phyloP scores from a whole-genome alignment of 2,888 invertebrate genomes.

The Oegoconia quadripuncta region DNA sequence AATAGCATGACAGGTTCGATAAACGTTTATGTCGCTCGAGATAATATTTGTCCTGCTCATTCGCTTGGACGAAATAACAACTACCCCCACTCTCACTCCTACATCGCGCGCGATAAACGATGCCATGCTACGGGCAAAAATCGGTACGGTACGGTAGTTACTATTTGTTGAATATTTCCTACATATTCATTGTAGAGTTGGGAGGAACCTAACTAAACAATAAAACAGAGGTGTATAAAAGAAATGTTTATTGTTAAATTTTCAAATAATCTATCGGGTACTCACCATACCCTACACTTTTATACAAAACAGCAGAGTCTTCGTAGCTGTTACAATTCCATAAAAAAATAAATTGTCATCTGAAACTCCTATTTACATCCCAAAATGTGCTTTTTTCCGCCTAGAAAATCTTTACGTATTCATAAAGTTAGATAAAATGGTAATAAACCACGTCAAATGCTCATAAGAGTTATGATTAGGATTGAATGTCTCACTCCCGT shows the following conservation, averaged over 20 bases:
- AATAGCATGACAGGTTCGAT: too few species aligned
- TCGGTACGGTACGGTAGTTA: too few species aligned
- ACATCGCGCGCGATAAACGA: too few species aligned
- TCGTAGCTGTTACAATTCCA: conserved; percentile 46
- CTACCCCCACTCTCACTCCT: too few species aligned
- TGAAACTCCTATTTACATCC: conserved; percentile 58
- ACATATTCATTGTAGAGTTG: too few species aligned
- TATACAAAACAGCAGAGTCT: conserved; percentile 47
- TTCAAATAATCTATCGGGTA: conserved; percentile 45
- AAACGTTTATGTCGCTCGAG: too few species aligned
- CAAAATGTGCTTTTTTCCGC: conserved; percentile 28
- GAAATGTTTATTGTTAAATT: conserved; percentile 60
- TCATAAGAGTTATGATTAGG: conserved; percentile 31
- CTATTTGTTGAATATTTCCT: too few species aligned
- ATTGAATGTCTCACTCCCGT: conserved; percentile 22
- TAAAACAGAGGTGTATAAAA: conserved; percentile 30
- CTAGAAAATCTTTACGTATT: conserved; percentile 22
- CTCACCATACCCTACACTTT: conserved; percentile 38
- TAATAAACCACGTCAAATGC: background rate
- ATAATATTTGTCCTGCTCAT: too few species aligned
- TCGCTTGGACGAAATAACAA: too few species aligned
- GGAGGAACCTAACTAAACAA: too few species aligned
- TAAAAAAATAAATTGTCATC: conserved; percentile 64
- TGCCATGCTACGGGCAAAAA: too few species aligned
- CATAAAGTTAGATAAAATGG: conserved; percentile 29